These are phyloP conservation scores for Anthonomus grandis DNA, from an alignment of 1,140 invertebrate species.

Conservation along the genomic window DNA sequence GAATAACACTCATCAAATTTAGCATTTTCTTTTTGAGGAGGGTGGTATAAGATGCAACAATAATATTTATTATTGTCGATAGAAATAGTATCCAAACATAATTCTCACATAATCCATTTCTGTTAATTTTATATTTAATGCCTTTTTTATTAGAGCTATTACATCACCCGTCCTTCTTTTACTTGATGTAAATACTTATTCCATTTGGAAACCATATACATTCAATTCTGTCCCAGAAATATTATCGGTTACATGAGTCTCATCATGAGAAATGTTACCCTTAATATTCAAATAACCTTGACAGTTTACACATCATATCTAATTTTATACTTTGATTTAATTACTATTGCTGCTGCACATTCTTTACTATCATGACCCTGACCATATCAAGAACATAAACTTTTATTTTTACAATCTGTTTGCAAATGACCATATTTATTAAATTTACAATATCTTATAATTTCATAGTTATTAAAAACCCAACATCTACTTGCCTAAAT, in stretches of 20 bases:
- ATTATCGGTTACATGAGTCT: slow-evolving; percentile 6
- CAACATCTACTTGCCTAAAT: slow-evolving; percentile 13
- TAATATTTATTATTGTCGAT: no score
- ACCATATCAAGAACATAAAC: slow-evolving; percentile 1
- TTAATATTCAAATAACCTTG: no score
- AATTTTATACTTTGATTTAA: slow-evolving; percentile 4
- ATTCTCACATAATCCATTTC: no score
- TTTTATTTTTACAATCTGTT: slow-evolving; percentile 11
- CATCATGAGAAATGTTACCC: slow-evolving; percentile 5
- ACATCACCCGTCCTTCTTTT: no score
- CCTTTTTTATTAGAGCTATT: no score
- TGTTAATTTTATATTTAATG: no score
- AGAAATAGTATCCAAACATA: no score
- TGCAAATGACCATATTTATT: slow-evolving; percentile 7
- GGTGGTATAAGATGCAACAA: slow-evolving; percentile 1
- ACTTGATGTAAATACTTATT: background rate
- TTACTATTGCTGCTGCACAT: slow-evolving; percentile 7
- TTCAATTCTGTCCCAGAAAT: slow-evolving; percentile 8
- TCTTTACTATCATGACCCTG: background rate
- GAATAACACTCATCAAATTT: background rate
- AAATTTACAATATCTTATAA: slow-evolving; percentile 14
- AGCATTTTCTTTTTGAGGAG: slow-evolving; percentile 5
- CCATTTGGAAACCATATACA: slow-evolving; percentile 8
- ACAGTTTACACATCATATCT: slow-evolving; percentile 6
- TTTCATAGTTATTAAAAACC: slow-evolving; percentile 13